A percentile compares a stretch with the other conserved stretches of the same genome.
Evolutionary conservation across 2,797 vertebrate genomes (phyloP).

Genomic region (Linurgus olivaceus): DNA sequence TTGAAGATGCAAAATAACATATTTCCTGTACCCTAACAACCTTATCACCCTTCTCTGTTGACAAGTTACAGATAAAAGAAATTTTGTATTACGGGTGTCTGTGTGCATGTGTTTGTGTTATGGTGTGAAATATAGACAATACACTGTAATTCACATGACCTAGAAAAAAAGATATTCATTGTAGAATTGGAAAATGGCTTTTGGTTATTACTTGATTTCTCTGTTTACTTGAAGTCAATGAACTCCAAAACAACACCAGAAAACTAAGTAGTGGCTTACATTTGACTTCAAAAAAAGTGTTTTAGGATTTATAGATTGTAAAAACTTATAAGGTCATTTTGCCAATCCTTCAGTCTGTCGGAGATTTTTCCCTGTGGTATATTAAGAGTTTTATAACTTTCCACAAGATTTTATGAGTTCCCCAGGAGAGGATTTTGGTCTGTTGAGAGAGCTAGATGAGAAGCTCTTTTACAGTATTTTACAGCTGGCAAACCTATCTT

Average conservation of each 20-base stretch:
- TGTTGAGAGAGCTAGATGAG: conserved; percentile 31
- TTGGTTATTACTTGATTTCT: not conserved
- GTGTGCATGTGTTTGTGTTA: not conserved
- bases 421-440: conserved; percentile 55
- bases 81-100: not conserved
- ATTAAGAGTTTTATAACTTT: conserved; percentile 61
- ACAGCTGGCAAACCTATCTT: conserved; percentile 33
- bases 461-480: conserved; percentile 33
- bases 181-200: conserved; percentile 18
- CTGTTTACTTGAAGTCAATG: not conserved
- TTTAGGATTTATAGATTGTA: conserved; percentile 49
- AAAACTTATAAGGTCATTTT: conserved; percentile 41
- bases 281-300: conserved; percentile 18
- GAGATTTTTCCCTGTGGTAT: conserved; percentile 45
- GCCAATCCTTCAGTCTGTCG: conserved; percentile 11
- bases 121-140: not conserved
- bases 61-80: not conserved
- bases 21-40: not conserved
- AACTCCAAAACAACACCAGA: not conserved
- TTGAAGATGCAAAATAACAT: not conserved
- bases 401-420: conserved; percentile 38
- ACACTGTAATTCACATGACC: not conserved
- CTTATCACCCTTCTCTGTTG: not conserved
- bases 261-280: not conserved
- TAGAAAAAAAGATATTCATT: conserved; percentile 1